A percentile compares a stretch with the other conserved stretches of the same genome.
Conservation (phyloP, 2,888 invertebrate genomes). For the Pyrgus malvae region DNA sequence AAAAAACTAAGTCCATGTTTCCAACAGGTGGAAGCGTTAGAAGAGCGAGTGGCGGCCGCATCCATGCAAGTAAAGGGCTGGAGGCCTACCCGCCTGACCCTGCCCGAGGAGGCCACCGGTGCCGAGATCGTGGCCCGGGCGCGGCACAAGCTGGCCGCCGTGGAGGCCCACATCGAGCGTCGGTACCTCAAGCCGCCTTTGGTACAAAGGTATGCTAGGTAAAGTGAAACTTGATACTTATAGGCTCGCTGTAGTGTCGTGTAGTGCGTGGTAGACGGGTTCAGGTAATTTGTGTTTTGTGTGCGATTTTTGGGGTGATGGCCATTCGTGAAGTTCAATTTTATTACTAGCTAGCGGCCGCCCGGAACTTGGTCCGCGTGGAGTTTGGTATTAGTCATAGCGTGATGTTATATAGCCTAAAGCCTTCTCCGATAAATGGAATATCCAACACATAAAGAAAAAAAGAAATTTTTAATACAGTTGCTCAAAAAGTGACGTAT, state of each 20-base stretch:
- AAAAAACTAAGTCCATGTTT: too few species aligned
- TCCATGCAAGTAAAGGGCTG: conserved; percentile 96
- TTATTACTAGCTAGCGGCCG: too few species aligned
- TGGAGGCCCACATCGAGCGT: conserved; percentile 96
- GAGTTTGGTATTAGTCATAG: too few species aligned
- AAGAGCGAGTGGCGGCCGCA: conserved; percentile 93
- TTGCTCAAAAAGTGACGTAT: too few species aligned
- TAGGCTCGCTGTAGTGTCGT: conserved; percentile 27
- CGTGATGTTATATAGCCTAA: too few species aligned
- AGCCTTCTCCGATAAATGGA: too few species aligned
- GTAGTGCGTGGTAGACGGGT: conserved; percentile 1
- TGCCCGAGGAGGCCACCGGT: conserved; percentile 83
- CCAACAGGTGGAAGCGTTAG: conserved; percentile 88
- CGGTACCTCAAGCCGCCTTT: conserved; percentile 96
- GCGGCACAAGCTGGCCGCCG: conserved; percentile 87
- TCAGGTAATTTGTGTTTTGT: too few species aligned
- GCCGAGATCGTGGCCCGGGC: conserved; percentile 79
- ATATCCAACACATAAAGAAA: too few species aligned
- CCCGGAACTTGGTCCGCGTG: too few species aligned
- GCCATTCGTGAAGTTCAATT: too few species aligned
- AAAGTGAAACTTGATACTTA: conserved; percentile 36
- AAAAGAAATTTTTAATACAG: too few species aligned
- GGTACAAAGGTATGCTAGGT: conserved; percentile 81
- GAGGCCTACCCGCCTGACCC: conserved; percentile 79
- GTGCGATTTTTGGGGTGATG: too few species aligned